Base-by-base conservation (phyloP, 2,113 vertebrate genomes). In the Rhodinocichla rosea region DNA sequence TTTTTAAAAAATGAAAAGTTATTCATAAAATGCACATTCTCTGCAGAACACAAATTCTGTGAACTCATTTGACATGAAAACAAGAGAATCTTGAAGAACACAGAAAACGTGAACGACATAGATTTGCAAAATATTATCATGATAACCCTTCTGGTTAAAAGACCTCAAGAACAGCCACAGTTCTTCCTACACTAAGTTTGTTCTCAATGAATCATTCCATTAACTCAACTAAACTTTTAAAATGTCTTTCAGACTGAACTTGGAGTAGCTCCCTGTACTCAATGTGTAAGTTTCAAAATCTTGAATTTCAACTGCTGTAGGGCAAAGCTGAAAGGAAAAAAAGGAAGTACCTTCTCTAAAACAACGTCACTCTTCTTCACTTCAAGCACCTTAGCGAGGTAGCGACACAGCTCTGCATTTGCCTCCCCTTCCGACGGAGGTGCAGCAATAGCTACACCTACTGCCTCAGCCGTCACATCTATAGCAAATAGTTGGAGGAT, bases 361-460 rank as follows among this genome's bases (percentile, higher is more conserved):
- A 96, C 50, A 14, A 99, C 86, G 2, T 98, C 98, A 57, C 98
- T 99, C 93, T 98, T 99, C 98, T 98, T 99, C 92, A 99, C 96
- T 47, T 95, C 97, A 49, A 99, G 97, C 57, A 99, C 98, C 97
- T 98, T 98, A 60, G 99, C 98, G 35, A 99, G 98, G 89, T 98
- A 99, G 2, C 98, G 98, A 55, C 99, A 96, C 22, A 99, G 98
- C 92, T 99, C 99, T 0, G 98, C 88, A 7, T 99, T 99, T 12
- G 99, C 99, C 93, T 99, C 99, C 47, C 99, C 99, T 67, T 99
- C 99, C 1, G 98, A 98, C 0, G 99, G 98, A 18, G 99, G 99
- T 1, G 99, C 99, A 37, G 99, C 99, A 17, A 99, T 98, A 40
- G 99, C 98, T 14, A 99, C 98, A 15, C 98, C 98, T 22, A 99